Percentiles rank a stretch among this genome's conserved stretches.
phyloP scores from a whole-genome alignment of 2,797 vertebrate species.

The Halcyon chelicuti region DNA sequence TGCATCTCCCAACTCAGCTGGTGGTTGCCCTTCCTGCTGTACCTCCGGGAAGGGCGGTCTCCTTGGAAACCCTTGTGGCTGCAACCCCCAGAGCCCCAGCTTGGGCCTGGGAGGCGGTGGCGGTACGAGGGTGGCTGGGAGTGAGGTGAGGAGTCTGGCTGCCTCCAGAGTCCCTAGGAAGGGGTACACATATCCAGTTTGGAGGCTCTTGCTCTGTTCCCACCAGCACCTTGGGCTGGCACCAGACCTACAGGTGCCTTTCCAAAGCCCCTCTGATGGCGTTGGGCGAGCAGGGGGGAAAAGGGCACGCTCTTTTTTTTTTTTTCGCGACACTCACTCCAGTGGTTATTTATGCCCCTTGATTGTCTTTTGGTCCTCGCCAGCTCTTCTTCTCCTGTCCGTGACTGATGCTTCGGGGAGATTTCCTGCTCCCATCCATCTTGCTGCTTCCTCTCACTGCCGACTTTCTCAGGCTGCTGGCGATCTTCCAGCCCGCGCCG shows the following conservation, averaged over 20 bases:
- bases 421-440: conserved; percentile 19
- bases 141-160: accelerated
- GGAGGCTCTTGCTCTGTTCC: neutral
- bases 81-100: neutral
- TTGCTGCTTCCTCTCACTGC: neutral
- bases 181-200: neutral
- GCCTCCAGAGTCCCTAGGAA: neutral
- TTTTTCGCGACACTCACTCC: neutral
- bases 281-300: neutral
- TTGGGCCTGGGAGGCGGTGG: neutral
- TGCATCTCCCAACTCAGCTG: neutral
- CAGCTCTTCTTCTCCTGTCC: neutral
- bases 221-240: neutral
- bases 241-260: neutral
- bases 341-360: neutral
- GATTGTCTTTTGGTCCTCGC: neutral
- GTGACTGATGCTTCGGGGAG: neutral
- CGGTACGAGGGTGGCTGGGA: neutral
- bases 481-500: accelerated
- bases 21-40: neutral
- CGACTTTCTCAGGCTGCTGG: neutral
- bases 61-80: conserved; percentile 24
- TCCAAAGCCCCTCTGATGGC: too few relatives aligned
- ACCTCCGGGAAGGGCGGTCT: neutral
- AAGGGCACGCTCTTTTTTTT: neutral